A percentile compares a stretch with the other conserved stretches of the same genome.
These are phyloP conservation scores for Chelonoidis abingdonii DNA, from an alignment of 2,113 vertebrate species.

Conservation along the genomic window DNA sequence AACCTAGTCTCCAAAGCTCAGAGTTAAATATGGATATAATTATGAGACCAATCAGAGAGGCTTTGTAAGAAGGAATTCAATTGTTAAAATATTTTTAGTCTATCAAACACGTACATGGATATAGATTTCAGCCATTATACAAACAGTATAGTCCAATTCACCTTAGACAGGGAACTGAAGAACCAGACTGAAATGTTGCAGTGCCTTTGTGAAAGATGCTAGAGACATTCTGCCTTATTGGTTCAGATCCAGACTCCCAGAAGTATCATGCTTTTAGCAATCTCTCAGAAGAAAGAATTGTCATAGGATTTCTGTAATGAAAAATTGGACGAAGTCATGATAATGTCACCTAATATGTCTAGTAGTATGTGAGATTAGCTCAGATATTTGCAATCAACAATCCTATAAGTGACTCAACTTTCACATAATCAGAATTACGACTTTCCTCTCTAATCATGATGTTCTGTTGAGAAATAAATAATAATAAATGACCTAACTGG, in stretches of 20 bases:
- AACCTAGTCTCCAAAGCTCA: neutral
- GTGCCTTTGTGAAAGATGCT: neutral
- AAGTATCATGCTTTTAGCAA: neutral
- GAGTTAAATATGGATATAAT: constrained; percentile 39
- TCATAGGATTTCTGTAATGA: neutral
- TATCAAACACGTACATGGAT: constrained; percentile 8
- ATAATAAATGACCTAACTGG: constrained; percentile 27
- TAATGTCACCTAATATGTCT: neutral
- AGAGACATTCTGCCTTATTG: neutral
- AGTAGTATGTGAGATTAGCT: neutral
- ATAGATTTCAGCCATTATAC: constrained; percentile 1
- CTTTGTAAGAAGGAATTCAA: neutral
- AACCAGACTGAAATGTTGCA: neutral
- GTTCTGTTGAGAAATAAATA: constrained; percentile 41
- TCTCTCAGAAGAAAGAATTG: neutral
- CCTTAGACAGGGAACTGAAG: neutral
- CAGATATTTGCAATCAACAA: neutral
- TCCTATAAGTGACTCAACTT: neutral
- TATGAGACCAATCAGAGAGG: constrained; percentile 10
- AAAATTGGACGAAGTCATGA: constrained; percentile 6
- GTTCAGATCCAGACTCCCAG: neutral
- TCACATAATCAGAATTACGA: neutral
- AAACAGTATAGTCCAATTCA: neutral
- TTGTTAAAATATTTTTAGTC: constrained; percentile 1
- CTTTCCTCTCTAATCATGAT: neutral